These are phyloP conservation scores for Resseliella maxima DNA, from an alignment of 2,888 invertebrate genomes.

Conservation along the genomic window DNA sequence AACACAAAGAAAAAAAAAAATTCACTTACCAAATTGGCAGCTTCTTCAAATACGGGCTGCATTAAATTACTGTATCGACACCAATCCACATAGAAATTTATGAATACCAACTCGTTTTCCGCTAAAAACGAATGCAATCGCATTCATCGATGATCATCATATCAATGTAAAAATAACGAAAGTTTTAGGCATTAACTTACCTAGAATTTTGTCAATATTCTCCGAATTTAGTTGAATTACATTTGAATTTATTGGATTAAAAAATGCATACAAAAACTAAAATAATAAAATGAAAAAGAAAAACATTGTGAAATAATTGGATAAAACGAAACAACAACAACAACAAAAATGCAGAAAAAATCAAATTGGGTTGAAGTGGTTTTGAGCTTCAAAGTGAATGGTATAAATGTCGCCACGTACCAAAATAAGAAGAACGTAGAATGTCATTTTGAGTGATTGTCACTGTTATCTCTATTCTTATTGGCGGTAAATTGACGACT, in stretches of 20 bases:
- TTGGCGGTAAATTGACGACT: constrained; percentile 44
- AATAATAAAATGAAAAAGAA: constrained; percentile 58
- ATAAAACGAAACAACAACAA: background rate
- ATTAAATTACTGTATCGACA: constrained; percentile 98
- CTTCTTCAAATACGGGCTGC: constrained; percentile 96
- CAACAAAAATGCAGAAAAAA: background rate
- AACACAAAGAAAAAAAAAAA: background rate
- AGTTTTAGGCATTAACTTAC: constrained; percentile 68
- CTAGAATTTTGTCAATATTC: constrained; percentile 86
- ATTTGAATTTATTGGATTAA: constrained; percentile 81
- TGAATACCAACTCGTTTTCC: constrained; percentile 94
- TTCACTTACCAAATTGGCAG: constrained; percentile 81
- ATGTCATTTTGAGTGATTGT: constrained; percentile 1
- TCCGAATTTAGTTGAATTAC: constrained; percentile 77
- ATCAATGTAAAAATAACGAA: background rate
- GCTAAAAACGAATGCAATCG: constrained; percentile 72
- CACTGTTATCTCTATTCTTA: constrained; percentile 26
- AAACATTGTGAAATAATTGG: background rate
- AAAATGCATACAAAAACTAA: constrained; percentile 69
- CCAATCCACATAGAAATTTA: constrained; percentile 99
- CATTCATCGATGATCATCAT: background rate
- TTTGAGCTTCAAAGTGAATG: too few species aligned
- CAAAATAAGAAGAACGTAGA: background rate
- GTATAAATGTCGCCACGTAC: constrained; percentile 35
- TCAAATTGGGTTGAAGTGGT: background rate